Percentiles rank a stretch among this genome's conserved stretches.
Conservation (phyloP, 2,113 vertebrate genomes). For the Syngnathus scovelli region DNA sequence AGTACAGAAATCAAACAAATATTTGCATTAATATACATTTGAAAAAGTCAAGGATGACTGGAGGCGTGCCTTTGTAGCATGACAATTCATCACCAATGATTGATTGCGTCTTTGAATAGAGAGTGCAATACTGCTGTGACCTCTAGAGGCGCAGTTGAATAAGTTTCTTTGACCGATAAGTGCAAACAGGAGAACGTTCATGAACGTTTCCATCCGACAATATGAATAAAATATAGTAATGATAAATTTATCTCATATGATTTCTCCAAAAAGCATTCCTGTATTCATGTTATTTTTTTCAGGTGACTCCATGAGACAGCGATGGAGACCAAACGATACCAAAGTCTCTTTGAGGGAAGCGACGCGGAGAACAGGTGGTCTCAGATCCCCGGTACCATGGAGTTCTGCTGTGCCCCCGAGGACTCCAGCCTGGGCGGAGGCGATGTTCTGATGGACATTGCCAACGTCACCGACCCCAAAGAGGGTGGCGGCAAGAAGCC, state of each 20-base stretch:
- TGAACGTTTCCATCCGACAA: too few relatives aligned
- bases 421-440: conserved; percentile 71
- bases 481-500: conserved; percentile 80
- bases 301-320: conserved; percentile 74
- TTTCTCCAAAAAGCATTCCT: too few relatives aligned
- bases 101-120: neutral
- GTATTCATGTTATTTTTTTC: neutral
- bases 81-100: neutral
- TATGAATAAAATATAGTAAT: too few relatives aligned
- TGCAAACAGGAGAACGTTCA: too few relatives aligned
- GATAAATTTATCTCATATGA: too few relatives aligned
- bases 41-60: neutral
- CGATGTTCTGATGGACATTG: conserved; percentile 85
- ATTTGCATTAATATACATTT: neutral
- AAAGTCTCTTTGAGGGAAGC: conserved; percentile 86
- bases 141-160: neutral
- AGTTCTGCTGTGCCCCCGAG: conserved; percentile 74
- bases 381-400: conserved; percentile 79
- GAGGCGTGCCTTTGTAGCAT: neutral
- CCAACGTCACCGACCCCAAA: conserved; percentile 74
- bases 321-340: conserved; percentile 98
- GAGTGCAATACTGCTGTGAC: neutral
- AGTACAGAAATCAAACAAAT: neutral
- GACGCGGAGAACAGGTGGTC: conserved; percentile 89
- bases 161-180: neutral